Evolutionary conservation across 2,113 vertebrate genomes (phyloP), one percentile per base, ranked within the genome.

Genomic region (Phycodurus eques): DNA sequence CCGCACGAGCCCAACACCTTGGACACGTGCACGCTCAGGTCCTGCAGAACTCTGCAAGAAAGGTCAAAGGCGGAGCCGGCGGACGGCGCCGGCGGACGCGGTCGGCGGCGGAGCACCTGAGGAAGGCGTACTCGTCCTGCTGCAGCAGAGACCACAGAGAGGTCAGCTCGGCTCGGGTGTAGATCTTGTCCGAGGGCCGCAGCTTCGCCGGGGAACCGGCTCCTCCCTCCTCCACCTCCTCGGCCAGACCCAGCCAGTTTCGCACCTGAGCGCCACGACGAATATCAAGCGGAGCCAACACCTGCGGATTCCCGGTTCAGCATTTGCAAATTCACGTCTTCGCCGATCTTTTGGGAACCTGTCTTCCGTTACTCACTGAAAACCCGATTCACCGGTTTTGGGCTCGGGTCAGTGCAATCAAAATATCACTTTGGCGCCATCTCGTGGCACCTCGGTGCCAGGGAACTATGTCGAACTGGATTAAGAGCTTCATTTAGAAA

Each of bases 1-100:
- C 98, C 98, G 17, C 98, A 99, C 80, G 98, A 97, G 63, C 98
- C 98, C 83, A 98, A 77, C 49, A 99, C 94, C 14, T 92, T 94
- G 67, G 93, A 93, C 63, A 98, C 92, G 0, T 99, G 98, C 70
- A 85, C 92, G 81, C 96, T 98, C 64, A 96, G 91, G 87, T 94
- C 96, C 88, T 95, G 97, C 68, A 99, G 90, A 62, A 96, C 90
- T 46, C 90, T 91, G 33, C 6, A 5, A 49, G 31, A 14, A 33
- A 8, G 61, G 70, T 44, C 8, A 0, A 20, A 0, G 15, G 62
- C 4, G 27, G 6, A 19, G 11, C 8, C 20, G n/a, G 31, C 6
- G 17, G 27, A 27, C 27, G 13, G 60, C 22, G 12, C 62, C 9
- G 43, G 12, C 39, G 42, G 8, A 11, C n/a, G 27, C 10, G 12